Evolutionary conservation across 2,888 invertebrate genomes (phyloP), one percentile per base, ranked within the genome.

Genomic region (Drosophila mulleri): DNA sequence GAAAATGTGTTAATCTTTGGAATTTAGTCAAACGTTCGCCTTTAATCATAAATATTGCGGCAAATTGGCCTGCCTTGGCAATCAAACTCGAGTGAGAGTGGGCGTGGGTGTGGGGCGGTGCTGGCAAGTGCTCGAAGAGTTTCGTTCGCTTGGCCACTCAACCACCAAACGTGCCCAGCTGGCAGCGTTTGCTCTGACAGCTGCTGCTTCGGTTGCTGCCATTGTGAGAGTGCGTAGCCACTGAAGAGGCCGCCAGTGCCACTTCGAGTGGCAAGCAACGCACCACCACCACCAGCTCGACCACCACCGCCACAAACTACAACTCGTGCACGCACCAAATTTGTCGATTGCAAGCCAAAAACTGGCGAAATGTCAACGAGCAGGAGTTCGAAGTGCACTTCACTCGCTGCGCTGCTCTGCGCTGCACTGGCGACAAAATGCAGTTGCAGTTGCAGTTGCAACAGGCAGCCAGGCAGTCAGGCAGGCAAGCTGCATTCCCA

Each of bases 161-260:
- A 83, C 79, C 85, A 70, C 64, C 85, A 89, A 89, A 84, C 84
- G 84, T 84, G 84, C 77, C 80, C 89, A 82, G 85, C 89, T 89
- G 89, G 73, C 87, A 74, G 67, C 57, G 67, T 73, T 72, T 67
- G 66, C 41, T 37, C 37, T 35, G 52, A 53, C 50, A 50, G 23
- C 35, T 20, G 47, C 57, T 57, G 66, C 78, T 56, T 50, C 32
- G 45, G 67, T 67, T 83, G 52, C 52, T 20, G 20, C 52, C 39
- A 74, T 83, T 83, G 80, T 83, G 72, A 77, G 68, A 52, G 65
- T 66, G 79, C 80, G 76, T 71, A 72, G 65, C 63, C 77, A 48
- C 66, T 82, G 74, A 78, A 82, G 82, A 74, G 81, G 62, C 65
- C 44, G 61, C 60, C 65, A 26, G 60, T 41, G 72, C 62, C 66